Evolutionary conservation across 2,797 vertebrate species (phyloP).

Genomic region (Lithobates pipiens): DNA sequence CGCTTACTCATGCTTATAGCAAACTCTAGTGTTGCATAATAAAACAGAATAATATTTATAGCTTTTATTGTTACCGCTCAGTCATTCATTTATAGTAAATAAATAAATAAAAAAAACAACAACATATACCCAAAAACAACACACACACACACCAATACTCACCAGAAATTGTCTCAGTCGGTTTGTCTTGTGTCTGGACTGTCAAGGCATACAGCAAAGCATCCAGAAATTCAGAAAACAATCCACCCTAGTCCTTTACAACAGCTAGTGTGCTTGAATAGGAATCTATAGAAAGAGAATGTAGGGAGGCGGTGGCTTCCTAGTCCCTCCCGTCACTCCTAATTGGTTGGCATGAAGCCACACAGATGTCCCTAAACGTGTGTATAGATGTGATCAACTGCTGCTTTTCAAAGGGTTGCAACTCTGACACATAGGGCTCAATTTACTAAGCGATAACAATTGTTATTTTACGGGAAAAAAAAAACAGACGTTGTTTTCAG

Average conservation of each 20-base stretch:
- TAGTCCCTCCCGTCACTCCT: constrained; percentile 6
- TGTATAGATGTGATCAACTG: constrained; percentile 20
- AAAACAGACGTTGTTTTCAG: neutral
- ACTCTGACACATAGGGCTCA: constrained; percentile 1
- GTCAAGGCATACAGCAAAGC: neutral
- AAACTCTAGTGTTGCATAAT: neutral
- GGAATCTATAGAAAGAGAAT: constrained; percentile 31
- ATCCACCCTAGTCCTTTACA: constrained; percentile 13
- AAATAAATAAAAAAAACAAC: neutral
- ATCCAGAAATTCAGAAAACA: neutral
- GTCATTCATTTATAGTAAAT: neutral
- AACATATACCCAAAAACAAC: neutral
- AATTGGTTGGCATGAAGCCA: constrained; percentile 34
- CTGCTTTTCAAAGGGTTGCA: constrained; percentile 3
- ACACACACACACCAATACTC: constrained; percentile 16
- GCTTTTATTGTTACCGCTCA: neutral
- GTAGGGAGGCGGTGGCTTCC: constrained; percentile 12
- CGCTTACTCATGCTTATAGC: no score
- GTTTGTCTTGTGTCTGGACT: neutral
- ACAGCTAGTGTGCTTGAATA: constrained; percentile 29
- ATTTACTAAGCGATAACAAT: neutral
- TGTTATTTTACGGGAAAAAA: neutral
- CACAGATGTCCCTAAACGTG: neutral
- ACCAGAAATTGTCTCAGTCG: constrained; percentile 15
- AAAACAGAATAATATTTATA: neutral